These are phyloP conservation scores for Centropus unirufus DNA, from an alignment of 2,113 vertebrate genomes.

Conservation along the genomic window DNA sequence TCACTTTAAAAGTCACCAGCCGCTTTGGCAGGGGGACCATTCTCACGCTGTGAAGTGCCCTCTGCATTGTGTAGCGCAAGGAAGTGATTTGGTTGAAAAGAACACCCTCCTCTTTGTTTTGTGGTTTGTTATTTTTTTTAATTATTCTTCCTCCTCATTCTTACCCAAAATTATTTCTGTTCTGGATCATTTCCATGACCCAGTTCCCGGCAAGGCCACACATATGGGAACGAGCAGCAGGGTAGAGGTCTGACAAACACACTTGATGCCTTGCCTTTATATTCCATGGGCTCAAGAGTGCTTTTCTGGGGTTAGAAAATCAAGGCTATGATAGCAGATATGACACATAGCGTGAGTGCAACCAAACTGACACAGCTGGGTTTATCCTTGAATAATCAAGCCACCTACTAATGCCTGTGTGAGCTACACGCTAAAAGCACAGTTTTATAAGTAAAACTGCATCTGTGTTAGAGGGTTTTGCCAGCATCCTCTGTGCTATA, in stretches of 20 bases:
- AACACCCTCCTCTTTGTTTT: slow-evolving; percentile 8
- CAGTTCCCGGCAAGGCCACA: slow-evolving; percentile 37
- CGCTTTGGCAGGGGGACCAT: slow-evolving; percentile 29
- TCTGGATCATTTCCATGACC: slow-evolving; percentile 56
- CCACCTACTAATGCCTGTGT: not conserved
- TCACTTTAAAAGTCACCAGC: not conserved
- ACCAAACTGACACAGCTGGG: not conserved
- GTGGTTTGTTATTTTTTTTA: not conserved
- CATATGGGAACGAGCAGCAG: not conserved
- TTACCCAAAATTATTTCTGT: slow-evolving; percentile 33
- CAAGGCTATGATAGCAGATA: not conserved
- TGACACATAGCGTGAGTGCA: not conserved
- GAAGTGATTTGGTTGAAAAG: slow-evolving; percentile 45
- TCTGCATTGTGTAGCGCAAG: slow-evolving; percentile 34
- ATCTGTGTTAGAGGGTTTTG: not conserved
- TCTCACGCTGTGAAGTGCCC: slow-evolving; percentile 62
- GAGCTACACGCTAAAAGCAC: not conserved
- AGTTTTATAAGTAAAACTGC: not conserved
- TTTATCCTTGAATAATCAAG: not conserved
- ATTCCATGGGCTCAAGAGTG: not conserved
- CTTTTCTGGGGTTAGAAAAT: not conserved
- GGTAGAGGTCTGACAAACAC: not conserved
- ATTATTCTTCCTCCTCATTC: not conserved
- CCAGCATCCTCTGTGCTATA: not conserved
- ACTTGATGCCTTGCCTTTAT: not conserved